Conservation (phyloP, 2,113 vertebrate genomes). For the Odocoileus virginianus region DNA sequence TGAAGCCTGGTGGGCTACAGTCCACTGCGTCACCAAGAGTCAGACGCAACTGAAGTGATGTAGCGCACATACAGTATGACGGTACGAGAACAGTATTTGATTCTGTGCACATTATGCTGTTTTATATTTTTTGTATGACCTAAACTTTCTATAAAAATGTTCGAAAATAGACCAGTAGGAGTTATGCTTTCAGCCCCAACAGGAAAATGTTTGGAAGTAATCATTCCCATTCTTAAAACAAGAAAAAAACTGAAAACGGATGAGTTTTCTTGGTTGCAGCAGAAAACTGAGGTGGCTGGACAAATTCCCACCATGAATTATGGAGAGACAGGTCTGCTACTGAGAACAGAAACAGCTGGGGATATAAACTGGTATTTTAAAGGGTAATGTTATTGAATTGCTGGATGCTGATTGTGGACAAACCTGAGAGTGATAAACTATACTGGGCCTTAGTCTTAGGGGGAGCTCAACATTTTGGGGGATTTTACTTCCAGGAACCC, state of each 20-base stretch:
- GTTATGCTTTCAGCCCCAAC: neutral
- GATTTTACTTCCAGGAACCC: neutral
- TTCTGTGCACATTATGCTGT: neutral
- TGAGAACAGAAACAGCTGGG: neutral
- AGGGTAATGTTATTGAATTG: neutral
- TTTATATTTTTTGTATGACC: neutral
- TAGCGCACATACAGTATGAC: neutral
- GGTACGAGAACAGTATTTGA: neutral
- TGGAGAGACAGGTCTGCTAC: neutral
- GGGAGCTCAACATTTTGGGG: neutral
- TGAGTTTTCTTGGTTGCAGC: neutral
- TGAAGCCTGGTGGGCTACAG: neutral
- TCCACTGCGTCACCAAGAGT: neutral
- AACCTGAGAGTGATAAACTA: neutral
- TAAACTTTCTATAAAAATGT: neutral
- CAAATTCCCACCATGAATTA: neutral
- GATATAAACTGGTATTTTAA: neutral
- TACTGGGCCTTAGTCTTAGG: neutral
- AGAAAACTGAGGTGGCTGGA: neutral
- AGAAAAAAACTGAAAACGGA: neutral
- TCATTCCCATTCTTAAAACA: neutral
- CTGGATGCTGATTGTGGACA: neutral
- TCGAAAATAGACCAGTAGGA: neutral
- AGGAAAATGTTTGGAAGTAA: neutral
- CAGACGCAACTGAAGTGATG: neutral